A percentile compares a stretch with the other conserved stretches of the same genome.
These are phyloP conservation scores for Cylindroiulus punctatus DNA, from an alignment of 2,888 invertebrate genomes.

Conservation along the genomic window DNA sequence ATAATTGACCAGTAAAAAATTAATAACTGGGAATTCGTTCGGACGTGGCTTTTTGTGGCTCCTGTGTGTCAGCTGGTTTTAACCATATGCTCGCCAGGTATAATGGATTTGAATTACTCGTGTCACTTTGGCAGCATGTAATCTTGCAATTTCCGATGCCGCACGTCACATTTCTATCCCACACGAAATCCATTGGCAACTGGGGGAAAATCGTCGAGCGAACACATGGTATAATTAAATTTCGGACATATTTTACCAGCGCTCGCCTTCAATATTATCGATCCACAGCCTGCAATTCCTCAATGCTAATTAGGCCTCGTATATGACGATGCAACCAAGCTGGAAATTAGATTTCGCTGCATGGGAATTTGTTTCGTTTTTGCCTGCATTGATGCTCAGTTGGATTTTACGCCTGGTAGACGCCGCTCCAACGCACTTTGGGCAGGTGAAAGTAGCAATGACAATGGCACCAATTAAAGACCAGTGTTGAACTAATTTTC, in stretches of 20 bases:
- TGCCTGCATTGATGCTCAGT: not conserved
- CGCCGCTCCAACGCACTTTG: not conserved
- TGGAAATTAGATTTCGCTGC: slow-evolving; percentile 12
- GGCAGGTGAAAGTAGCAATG: too few species aligned
- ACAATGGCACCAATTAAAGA: slow-evolving; percentile 22
- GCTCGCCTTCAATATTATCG: slow-evolving; percentile 31
- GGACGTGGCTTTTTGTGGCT: slow-evolving; percentile 33
- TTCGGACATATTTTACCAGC: slow-evolving; percentile 20
- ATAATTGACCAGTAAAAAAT: slow-evolving; percentile 47
- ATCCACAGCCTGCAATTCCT: not conserved
- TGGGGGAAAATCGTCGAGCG: slow-evolving; percentile 19
- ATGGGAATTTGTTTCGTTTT: slow-evolving; percentile 5
- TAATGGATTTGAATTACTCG: slow-evolving; percentile 43
- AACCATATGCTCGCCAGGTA: slow-evolving; percentile 43
- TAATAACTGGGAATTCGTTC: slow-evolving; percentile 39
- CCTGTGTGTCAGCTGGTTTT: slow-evolving; percentile 28
- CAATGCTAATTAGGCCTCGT: not conserved
- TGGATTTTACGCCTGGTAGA: not conserved
- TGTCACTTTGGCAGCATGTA: slow-evolving; percentile 41
- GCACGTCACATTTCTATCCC: slow-evolving; percentile 30
- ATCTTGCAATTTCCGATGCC: slow-evolving; percentile 34
- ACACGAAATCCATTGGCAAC: slow-evolving; percentile 15
- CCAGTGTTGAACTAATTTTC: not conserved
- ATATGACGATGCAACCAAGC: not conserved
- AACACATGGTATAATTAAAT: slow-evolving; percentile 25